phyloP scores from a whole-genome alignment of 1,140 invertebrate genomes.

The Maconellicoccus hirsutus region DNA sequence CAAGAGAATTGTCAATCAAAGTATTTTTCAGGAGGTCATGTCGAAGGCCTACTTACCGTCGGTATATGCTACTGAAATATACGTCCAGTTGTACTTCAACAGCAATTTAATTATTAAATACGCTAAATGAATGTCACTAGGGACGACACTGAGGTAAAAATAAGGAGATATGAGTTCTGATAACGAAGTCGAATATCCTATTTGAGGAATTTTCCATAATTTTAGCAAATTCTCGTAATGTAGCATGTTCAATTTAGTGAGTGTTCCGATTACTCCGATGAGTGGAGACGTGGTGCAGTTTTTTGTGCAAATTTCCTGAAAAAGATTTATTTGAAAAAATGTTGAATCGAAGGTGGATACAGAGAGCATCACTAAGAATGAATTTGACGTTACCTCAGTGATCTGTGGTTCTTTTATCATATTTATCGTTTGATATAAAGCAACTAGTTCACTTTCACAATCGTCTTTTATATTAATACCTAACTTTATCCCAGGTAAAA shows the following conservation, averaged over 20 bases:
- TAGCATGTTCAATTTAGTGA: background rate
- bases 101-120: background rate
- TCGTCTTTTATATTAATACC: background rate
- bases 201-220: background rate
- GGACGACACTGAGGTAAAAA: background rate
- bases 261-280: background rate
- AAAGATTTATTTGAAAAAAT: no score
- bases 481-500: background rate
- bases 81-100: background rate
- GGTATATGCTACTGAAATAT: background rate
- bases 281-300: background rate
- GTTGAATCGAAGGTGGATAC: no score
- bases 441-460: background rate
- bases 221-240: background rate
- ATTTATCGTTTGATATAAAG: background rate
- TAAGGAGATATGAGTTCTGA: background rate
- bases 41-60: background rate
- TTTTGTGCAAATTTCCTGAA: no score
- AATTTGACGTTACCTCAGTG: background rate
- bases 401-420: background rate
- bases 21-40: no score
- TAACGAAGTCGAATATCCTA: background rate
- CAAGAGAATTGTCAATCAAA: background rate
- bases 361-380: no score
- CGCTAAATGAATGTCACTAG: background rate